Conservation (phyloP, 1,140 invertebrate species). For the Diorhabda sublineata region DNA sequence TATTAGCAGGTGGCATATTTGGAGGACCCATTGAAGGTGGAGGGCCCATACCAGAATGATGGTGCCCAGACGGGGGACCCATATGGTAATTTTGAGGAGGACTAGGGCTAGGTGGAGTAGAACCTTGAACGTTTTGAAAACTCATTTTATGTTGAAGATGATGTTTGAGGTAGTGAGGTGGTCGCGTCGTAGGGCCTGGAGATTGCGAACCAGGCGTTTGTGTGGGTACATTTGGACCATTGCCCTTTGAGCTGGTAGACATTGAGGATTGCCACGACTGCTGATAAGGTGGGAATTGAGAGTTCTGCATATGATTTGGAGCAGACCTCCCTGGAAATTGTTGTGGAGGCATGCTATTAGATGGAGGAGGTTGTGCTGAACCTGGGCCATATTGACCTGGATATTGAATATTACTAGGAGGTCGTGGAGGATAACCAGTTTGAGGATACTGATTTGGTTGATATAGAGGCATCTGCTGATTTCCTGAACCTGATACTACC, state of each 20-base stretch:
- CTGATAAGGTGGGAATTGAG: slow-evolving; percentile 52
- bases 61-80: slow-evolving; percentile 53
- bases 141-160: slow-evolving; percentile 64
- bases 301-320: slow-evolving; percentile 53
- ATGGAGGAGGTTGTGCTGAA: slow-evolving; percentile 34
- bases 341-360: slow-evolving; percentile 47
- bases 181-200: slow-evolving; percentile 47
- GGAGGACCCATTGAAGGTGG: slow-evolving; percentile 55
- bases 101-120: slow-evolving; percentile 53
- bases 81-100: slow-evolving; percentile 58
- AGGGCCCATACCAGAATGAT: slow-evolving; percentile 50
- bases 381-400: slow-evolving; percentile 50
- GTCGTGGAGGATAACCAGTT: slow-evolving; percentile 55
- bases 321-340: slow-evolving; percentile 51
- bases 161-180: slow-evolving; percentile 63
- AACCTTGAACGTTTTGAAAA: slow-evolving; percentile 50
- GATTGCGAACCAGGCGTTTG: slow-evolving; percentile 43
- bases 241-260: slow-evolving; percentile 27
- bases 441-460: slow-evolving; percentile 54
- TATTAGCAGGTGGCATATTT: slow-evolving; percentile 45
- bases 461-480: slow-evolving; percentile 48
- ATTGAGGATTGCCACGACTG: slow-evolving; percentile 43
- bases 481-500: slow-evolving; percentile 50
- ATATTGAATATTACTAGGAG: slow-evolving; percentile 48
- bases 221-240: slow-evolving; percentile 28